Conservation (phyloP, 2,113 vertebrate genomes). For the Pomatorhinus ruficollis region DNA sequence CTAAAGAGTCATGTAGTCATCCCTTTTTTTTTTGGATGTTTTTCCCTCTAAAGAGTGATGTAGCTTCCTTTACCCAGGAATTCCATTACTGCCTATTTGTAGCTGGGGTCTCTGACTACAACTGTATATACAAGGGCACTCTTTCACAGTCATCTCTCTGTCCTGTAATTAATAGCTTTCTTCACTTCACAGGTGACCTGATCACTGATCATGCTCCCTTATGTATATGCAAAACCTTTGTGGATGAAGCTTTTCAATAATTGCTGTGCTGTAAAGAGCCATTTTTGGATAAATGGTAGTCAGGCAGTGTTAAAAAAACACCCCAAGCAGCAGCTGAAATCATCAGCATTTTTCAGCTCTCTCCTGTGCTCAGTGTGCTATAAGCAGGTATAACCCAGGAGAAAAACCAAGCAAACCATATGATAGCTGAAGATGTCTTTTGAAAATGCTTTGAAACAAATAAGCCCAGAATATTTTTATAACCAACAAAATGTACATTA, state of each 20-base stretch:
- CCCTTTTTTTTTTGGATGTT: too few species aligned
- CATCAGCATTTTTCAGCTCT: not conserved
- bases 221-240: not conserved
- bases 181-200: not conserved
- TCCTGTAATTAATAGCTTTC: not conserved
- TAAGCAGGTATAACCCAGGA: not conserved
- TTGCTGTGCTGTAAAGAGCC: not conserved
- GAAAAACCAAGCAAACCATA: not conserved
- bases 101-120: too few species aligned
- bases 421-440: not conserved
- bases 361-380: not conserved
- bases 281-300: not conserved
- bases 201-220: not conserved
- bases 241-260: not conserved
- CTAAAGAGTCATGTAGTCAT: not conserved
- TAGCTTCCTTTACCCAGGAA: too few species aligned
- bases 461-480: not conserved
- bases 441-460: not conserved
- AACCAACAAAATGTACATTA: not conserved
- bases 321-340: not conserved
- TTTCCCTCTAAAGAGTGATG: too few species aligned
- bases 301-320: not conserved
- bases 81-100: too few species aligned
- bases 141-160: not conserved
- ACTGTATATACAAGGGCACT: too few species aligned